phyloP scores from a whole-genome alignment of 2,888 invertebrate genomes.

The Arge pagana region DNA sequence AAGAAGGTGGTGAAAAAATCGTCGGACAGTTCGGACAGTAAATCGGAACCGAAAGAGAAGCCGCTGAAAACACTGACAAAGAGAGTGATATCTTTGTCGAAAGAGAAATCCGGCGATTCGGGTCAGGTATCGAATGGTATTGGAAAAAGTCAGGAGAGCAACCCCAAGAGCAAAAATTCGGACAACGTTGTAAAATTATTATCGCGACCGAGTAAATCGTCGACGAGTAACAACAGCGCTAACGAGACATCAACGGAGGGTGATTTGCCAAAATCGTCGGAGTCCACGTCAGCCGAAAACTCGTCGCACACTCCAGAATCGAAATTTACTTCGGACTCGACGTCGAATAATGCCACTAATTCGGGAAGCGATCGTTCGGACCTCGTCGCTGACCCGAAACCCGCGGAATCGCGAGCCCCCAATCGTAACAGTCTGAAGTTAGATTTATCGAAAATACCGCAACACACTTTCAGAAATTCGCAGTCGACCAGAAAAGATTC shows the following conservation, averaged over 20 bases:
- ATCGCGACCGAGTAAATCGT: not conserved
- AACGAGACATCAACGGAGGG: not conserved
- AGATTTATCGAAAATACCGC: conserved; percentile 52
- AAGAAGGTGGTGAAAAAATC: conserved; percentile 49
- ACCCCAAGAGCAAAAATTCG: conserved; percentile 8
- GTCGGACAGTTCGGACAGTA: conserved; percentile 41
- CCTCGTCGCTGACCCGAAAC: not conserved
- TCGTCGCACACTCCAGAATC: conserved; percentile 1
- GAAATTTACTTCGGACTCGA: conserved; percentile 22
- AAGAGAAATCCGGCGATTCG: conserved; percentile 20
- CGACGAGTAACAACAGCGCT: not conserved
- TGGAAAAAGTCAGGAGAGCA: conserved; percentile 10
- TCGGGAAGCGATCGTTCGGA: conserved; percentile 7
- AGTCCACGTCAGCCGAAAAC: not conserved
- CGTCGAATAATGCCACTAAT: not conserved
- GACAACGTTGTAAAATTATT: conserved; percentile 6
- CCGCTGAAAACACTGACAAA: conserved; percentile 32
- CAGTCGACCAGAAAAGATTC: conserved; percentile 38
- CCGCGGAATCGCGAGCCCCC: conserved; percentile 22
- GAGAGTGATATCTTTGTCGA: conserved; percentile 20
- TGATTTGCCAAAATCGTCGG: not conserved
- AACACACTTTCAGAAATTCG: conserved; percentile 44
- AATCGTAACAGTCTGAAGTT: conserved; percentile 46
- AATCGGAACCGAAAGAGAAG: conserved; percentile 40
- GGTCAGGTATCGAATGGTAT: conserved; percentile 15